phyloP scores from a whole-genome alignment of 2,797 vertebrate genomes.

The Alcedo quadribrachys region DNA sequence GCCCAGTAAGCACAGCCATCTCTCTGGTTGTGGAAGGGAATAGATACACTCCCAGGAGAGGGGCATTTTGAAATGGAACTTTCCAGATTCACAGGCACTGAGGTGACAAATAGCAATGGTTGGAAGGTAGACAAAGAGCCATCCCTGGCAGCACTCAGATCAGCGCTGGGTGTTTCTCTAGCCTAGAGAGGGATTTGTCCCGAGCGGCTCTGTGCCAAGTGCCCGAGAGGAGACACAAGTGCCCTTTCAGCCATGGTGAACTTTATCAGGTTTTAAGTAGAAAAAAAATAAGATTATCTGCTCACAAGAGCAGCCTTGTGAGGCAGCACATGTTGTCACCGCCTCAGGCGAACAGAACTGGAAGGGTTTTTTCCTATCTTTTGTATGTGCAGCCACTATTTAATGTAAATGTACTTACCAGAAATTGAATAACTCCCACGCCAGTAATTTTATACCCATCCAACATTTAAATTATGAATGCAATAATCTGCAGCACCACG shows the following conservation, averaged over 20 bases:
- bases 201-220: neutral
- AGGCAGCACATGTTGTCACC: neutral
- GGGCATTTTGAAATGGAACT: neutral
- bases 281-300: neutral
- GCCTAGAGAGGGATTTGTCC: neutral
- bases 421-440: slow-evolving; percentile 47
- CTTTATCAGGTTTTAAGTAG: neutral
- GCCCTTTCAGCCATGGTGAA: neutral
- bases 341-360: neutral
- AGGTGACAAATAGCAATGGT: neutral
- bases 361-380: slow-evolving; percentile 23
- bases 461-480: slow-evolving; percentile 50
- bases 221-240: neutral
- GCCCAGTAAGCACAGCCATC: neutral
- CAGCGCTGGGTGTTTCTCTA: neutral
- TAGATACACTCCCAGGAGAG: neutral
- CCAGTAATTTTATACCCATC: slow-evolving; percentile 46
- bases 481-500: slow-evolving; percentile 13
- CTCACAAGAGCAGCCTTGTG: neutral
- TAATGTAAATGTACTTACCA: slow-evolving; percentile 48
- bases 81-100: accelerated
- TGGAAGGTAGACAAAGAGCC: neutral
- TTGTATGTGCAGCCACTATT: neutral
- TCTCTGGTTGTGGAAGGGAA: accelerated
- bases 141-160: neutral